Base-by-base conservation (phyloP, 2,888 invertebrate species). In the Coecobrya sp. region DNA sequence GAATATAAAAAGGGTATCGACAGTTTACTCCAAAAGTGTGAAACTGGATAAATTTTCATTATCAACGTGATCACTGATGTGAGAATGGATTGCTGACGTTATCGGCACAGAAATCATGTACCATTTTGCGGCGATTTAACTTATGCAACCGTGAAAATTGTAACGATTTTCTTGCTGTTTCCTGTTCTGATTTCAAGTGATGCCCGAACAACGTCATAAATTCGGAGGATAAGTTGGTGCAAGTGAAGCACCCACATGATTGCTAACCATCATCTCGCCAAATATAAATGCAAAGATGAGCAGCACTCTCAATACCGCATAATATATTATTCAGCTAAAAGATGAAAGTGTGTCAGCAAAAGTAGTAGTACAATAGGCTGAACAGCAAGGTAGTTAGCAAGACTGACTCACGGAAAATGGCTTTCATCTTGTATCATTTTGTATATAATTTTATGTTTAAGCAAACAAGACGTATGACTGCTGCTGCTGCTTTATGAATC, bases 281-380 rank as follows among this genome's bases (percentile, higher is more conserved):
- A 36, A 36, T n/a, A 16, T 59, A 7, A 59, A 2, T 7, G 19
- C 5, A 59, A 22, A 5, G 59, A 13, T 11, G 22, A 22, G 19
- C n/a, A n/a, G 5, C 59, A 22, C 19, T 19, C n/a, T 5, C n/a
- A 59, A 19, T 22, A 19, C 59, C 59, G 19, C 59, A 59, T n/a
- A n/a, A n/a, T n/a, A 59, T 59, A 59, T 36, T 36, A 36, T 59
- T 59, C 59, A 59, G 13, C 7, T 59, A 59, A 59, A 59, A 59
- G 59, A 59, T 59, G 59, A 59, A 59, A 59, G 59, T 19, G 59
- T 19, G 59, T 19, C 7, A 13, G 5, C 19, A n/a, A n/a, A n/a
- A n/a, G 55, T 19, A 19, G 59, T 11, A 59, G 59, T 22, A 19
- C 19, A 19, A 59, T 22, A 19, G 8, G 59, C 22, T n/a, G 7